Evolutionary conservation across 2,113 vertebrate genomes (phyloP).

Genomic region (Lucifuga dentata): DNA sequence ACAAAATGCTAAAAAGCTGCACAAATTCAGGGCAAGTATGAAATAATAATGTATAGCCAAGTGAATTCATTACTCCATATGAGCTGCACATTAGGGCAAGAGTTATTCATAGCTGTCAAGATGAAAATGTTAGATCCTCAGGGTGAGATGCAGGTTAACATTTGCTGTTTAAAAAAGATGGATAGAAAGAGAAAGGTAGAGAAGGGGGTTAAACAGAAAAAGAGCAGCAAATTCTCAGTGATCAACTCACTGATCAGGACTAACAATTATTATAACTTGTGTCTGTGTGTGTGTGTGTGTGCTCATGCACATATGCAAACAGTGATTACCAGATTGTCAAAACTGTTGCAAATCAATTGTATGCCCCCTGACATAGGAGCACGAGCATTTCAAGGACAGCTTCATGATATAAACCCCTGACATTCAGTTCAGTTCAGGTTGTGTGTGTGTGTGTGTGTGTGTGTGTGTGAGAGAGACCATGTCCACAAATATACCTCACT

Average conservation of each 20-base stretch:
- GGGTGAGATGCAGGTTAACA: slow-evolving; percentile 40
- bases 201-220: background rate
- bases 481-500: background rate
- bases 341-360: slow-evolving; percentile 19
- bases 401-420: slow-evolving; percentile 14
- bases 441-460: background rate
- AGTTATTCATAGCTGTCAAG: slow-evolving; percentile 52
- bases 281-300: background rate
- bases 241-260: slow-evolving; percentile 6
- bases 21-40: slow-evolving; percentile 25
- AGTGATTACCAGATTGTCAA: slow-evolving; percentile 8
- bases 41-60: slow-evolving; percentile 57
- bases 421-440: slow-evolving; percentile 17
- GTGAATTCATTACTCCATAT: slow-evolving; percentile 35
- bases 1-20: slow-evolving; percentile 37
- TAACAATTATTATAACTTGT: background rate
- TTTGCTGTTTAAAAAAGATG: slow-evolving; percentile 33
- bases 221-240: background rate
- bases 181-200: slow-evolving; percentile 15
- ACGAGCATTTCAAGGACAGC: slow-evolving; percentile 17
- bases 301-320: background rate
- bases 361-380: background rate
- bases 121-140: slow-evolving; percentile 25
- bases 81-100: slow-evolving; percentile 45
- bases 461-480: slow-evolving; percentile 3